A percentile compares a stretch with the other conserved stretches of the same genome.
Conservation (phyloP, 2,797 vertebrate species). For the Salarias fasciatus region DNA sequence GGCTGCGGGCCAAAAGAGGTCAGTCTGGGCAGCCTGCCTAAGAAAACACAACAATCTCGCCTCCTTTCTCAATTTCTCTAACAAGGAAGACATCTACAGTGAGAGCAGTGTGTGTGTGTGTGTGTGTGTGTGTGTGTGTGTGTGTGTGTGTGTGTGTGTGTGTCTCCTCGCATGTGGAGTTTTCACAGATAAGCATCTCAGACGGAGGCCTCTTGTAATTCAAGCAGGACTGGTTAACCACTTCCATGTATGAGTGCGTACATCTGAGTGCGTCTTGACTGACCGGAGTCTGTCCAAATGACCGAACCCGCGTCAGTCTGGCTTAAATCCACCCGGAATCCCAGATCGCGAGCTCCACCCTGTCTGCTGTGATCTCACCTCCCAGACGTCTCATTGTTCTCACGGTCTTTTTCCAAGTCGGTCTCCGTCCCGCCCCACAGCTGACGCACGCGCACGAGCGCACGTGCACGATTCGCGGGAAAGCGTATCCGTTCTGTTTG, state of each 20-base stretch:
- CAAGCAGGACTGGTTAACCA: slow-evolving; percentile 33
- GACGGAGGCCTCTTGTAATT: slow-evolving; percentile 45
- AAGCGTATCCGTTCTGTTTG: too few species aligned
- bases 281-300: slow-evolving; percentile 29
- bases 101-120: slow-evolving; percentile 36
- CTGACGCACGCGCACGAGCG: not conserved
- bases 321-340: slow-evolving; percentile 61
- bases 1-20: slow-evolving; percentile 62
- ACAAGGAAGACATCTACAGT: slow-evolving; percentile 23
- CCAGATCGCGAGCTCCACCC: slow-evolving; percentile 57
- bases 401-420: slow-evolving; percentile 5
- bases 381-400: slow-evolving; percentile 62
- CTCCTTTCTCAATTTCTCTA: slow-evolving; percentile 34
- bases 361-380: slow-evolving; percentile 70
- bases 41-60: slow-evolving; percentile 50
- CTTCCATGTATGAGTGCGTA: slow-evolving; percentile 7
- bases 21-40: slow-evolving; percentile 54
- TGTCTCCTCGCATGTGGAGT: slow-evolving; percentile 3
- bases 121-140: not conserved
- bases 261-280: slow-evolving; percentile 21
- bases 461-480: too few species aligned
- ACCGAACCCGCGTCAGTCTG: slow-evolving; percentile 51
- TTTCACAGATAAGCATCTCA: slow-evolving; percentile 65
- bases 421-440: not conserved
- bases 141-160: slow-evolving; percentile 11